Conservation (phyloP, 2,888 invertebrate genomes). For the Pseudococcus jackbeardsleyi region DNA sequence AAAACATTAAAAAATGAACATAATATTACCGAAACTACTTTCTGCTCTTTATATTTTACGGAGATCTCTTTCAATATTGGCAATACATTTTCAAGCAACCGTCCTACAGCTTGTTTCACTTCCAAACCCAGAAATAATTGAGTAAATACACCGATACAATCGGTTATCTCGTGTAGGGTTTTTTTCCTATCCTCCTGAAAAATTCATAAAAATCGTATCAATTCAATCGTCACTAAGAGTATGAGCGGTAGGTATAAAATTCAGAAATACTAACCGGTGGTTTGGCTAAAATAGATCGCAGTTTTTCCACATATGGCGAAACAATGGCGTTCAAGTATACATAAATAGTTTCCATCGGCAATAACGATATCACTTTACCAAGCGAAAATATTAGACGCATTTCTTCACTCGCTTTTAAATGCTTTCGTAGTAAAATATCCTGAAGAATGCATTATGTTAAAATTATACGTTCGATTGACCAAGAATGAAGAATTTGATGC, state of each 20-base stretch:
- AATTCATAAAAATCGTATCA: not conserved
- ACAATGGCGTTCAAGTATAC: constrained; percentile 79
- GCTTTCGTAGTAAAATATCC: constrained; percentile 73
- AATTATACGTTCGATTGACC: not conserved
- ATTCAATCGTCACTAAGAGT: not conserved
- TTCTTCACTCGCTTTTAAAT: constrained; percentile 78
- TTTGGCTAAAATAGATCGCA: constrained; percentile 72
- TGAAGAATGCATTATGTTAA: constrained; percentile 69
- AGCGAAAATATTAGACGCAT: constrained; percentile 83
- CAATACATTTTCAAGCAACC: constrained; percentile 47
- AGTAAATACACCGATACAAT: constrained; percentile 58
- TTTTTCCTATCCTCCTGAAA: constrained; percentile 52
- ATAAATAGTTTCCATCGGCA: constrained; percentile 77
- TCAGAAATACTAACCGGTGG: constrained; percentile 17
- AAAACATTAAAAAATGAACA: no score
- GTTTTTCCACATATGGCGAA: constrained; percentile 77
- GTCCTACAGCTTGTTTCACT: constrained; percentile 33
- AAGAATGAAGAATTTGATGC: not conserved
- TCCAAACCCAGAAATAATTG: constrained; percentile 59
- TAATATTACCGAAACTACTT: constrained; percentile 51
- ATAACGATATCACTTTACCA: constrained; percentile 80
- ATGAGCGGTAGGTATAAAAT: not conserved
- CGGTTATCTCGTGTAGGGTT: constrained; percentile 15
- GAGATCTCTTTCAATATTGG: constrained; percentile 56
- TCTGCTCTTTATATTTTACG: constrained; percentile 30